These are phyloP conservation scores for Enteromius radiatus DNA, from an alignment of 2,797 vertebrate genomes.

Conservation along the genomic window DNA sequence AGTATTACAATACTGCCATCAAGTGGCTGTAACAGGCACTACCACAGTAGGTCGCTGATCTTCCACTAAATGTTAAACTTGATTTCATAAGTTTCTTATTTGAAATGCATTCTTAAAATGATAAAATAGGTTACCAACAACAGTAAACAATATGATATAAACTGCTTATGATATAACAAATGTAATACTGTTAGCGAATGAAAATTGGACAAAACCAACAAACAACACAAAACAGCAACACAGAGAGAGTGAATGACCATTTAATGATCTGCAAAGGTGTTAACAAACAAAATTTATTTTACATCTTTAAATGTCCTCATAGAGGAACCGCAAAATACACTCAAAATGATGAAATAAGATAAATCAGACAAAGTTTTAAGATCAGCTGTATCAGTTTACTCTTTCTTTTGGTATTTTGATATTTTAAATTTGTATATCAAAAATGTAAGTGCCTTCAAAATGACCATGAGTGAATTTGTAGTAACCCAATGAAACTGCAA, in stretches of 20 bases:
- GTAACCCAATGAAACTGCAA: conserved; percentile 74
- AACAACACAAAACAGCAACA: conserved; percentile 31
- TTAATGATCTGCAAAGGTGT: conserved; percentile 84
- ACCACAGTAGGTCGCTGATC: conserved; percentile 38
- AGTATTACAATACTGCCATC: conserved; percentile 68
- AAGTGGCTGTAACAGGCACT: conserved; percentile 61
- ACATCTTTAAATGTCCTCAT: conserved; percentile 87
- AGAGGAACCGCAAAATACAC: conserved; percentile 86
- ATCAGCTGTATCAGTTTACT: conserved; percentile 67
- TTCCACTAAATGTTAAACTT: background rate
- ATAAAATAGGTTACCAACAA: background rate
- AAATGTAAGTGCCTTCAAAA: conserved; percentile 86
- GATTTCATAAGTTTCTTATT: background rate
- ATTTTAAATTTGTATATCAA: conserved; percentile 71
- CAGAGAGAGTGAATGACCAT: conserved; percentile 78
- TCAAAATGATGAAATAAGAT: conserved; percentile 77
- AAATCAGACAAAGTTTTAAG: conserved; percentile 77
- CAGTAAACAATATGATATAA: background rate
- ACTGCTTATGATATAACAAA: background rate
- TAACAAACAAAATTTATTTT: conserved; percentile 84
- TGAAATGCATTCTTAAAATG: background rate
- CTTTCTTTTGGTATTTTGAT: conserved; percentile 71
- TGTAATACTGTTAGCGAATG: background rate
- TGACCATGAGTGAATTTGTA: conserved; percentile 73
- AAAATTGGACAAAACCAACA: background rate